Base-by-base conservation (phyloP, 2,113 vertebrate genomes). In the Tetrao urogallus region DNA sequence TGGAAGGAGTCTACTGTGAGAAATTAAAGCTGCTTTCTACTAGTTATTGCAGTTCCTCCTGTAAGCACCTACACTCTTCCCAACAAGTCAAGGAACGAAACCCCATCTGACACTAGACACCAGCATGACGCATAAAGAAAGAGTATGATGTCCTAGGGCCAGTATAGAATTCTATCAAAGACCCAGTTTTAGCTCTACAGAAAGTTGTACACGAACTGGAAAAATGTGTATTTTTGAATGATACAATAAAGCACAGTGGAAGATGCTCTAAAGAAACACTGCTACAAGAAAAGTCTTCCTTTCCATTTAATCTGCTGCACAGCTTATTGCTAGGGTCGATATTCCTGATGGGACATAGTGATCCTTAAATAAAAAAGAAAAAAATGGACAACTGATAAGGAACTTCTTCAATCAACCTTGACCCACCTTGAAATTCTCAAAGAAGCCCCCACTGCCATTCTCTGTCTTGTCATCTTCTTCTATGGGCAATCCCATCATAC, bases 381-480 rank as follows among this genome's bases (percentile, higher is more conserved):
- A 28, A 54, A 10, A 7, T 57, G 30, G 38, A 58, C 20, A 36
- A 32, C 56, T 58, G 18, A 14, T 38, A 43, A 69, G 32, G 30
- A 69, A 57, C 34, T 77, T 58, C 20, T 32, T 57, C 40, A 50
- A 9, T 7, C n/a, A 30, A 40, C 45, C 54, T 13, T 8, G 6
- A 47, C 95, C 97, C 86, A 99, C 99, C 98, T 99, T 99, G 94
- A 99, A 99, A 88, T 99, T 99, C 93, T 99, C 99, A 21, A 99
- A 98, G 94, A 99, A 99, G 18, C 99, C 98, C 28, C 98, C 98
- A 4, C 98, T 98, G 28, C 96, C 91, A 0, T 97, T 97, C 69
- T 98, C 98, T 79, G 98, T 98, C 81, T 98, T 97, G 42, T 95
- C 94, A 78, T 97, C 77, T 84, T 98, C 61, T 38, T 94, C 64